Conservation (phyloP, 2,888 invertebrate genomes). For the Penaeus monodon region DNA sequence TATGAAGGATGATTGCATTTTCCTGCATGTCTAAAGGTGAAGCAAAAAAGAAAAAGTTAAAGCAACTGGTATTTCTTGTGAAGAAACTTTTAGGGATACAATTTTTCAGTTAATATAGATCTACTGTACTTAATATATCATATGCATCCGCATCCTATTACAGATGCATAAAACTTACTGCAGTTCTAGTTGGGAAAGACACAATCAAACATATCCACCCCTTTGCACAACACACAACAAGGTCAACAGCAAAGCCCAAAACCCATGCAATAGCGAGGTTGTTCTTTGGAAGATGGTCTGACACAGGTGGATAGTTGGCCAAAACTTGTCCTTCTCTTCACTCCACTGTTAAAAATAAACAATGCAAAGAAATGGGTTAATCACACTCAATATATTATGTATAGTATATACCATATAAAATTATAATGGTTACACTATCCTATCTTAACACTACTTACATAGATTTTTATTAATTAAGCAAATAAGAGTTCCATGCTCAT, state of each 20-base stretch:
- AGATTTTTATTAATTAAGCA: no score
- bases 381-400: no score
- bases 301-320: conserved; percentile 93
- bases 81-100: no score
- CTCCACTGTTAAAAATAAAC: conserved; percentile 80
- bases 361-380: not conserved
- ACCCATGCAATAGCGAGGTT: conserved; percentile 97
- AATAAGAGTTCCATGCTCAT: no score
- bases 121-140: no score
- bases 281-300: conserved; percentile 85
- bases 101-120: no score
- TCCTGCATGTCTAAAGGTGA: not conserved
- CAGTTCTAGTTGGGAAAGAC: conserved; percentile 96
- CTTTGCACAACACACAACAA: conserved; percentile 94
- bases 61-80: no score
- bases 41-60: no score
- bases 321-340: conserved; percentile 94
- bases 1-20: not conserved
- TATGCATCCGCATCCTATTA: no score
- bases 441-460: no score
- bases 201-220: conserved; percentile 99
- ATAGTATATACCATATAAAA: no score
- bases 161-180: conserved; percentile 68
- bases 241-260: conserved; percentile 94
- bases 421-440: no score